These are phyloP conservation scores for Trematomus loennbergii DNA, from an alignment of 2,113 vertebrate genomes.

Conservation along the genomic window DNA sequence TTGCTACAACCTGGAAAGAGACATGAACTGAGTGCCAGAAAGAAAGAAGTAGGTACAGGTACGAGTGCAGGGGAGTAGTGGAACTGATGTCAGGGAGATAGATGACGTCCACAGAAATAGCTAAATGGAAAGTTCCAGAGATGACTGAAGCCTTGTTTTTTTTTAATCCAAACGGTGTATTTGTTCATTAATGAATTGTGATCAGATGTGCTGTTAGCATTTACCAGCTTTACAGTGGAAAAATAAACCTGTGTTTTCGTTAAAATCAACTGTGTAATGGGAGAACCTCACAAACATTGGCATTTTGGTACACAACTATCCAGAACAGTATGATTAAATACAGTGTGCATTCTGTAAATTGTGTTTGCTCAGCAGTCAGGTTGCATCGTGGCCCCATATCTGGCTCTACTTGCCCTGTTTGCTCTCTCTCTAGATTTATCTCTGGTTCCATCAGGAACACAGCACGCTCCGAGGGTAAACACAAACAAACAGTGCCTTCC, in stretches of 20 bases:
- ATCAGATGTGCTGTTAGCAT: background rate
- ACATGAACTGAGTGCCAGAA: conserved; percentile 1
- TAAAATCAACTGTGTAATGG: background rate
- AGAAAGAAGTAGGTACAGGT: background rate
- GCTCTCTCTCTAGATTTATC: conserved; percentile 49
- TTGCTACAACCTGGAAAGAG: conserved; percentile 14
- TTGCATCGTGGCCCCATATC: conserved; percentile 2
- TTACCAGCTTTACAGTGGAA: background rate
- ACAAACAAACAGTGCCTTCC: conserved; percentile 74
- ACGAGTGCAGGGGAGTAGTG: conserved; percentile 5
- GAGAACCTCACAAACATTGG: background rate
- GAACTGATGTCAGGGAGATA: conserved; percentile 4
- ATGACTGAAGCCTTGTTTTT: background rate
- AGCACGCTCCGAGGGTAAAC: conserved; percentile 75
- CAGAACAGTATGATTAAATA: background rate
- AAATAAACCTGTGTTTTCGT: background rate
- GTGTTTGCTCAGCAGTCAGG: conserved; percentile 32
- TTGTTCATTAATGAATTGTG: background rate
- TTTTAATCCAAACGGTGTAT: background rate
- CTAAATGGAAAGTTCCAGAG: conserved; percentile 2
- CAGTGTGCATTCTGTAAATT: background rate
- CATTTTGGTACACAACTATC: background rate
- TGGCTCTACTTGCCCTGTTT: background rate
- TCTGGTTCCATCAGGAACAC: conserved; percentile 70
- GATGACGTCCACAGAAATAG: background rate